Base-by-base conservation (phyloP, 2,797 vertebrate genomes). In the Oreortyx pictus region DNA sequence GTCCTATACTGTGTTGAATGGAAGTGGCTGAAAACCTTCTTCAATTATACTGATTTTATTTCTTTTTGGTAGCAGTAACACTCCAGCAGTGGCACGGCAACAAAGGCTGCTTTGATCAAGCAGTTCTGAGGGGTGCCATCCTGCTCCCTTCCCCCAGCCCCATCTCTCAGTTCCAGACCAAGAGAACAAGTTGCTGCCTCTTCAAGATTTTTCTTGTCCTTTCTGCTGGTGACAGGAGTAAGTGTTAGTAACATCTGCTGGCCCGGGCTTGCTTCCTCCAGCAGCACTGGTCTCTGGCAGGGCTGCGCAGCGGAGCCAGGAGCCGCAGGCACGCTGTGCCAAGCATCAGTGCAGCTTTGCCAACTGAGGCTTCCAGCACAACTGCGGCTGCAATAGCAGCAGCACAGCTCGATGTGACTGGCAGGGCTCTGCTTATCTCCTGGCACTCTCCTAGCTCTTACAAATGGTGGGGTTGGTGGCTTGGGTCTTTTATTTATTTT, bases 181-280 rank as follows among this genome's bases (percentile, higher is more conserved):
- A 94, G 93, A 84, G 94, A 93, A 85, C 91, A 93, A 96, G 75
- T 91, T 89, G 64, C 75, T 90, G 43, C 88, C 80, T 84, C 94
- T 89, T 94, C 78, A 89, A 80, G 77, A 41, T 89, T 93, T 89
- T 91, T 82, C 59, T 44, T 77, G 76, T 82, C 88, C 80, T 86
- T 91, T 95, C 82, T 95, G 57, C 89, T 82, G 92, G 91, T 95
- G 96, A 89, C 94, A 90, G 76, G 78, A 90, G 1, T 85, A 90
- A 96, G 92, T 89, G 86, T 95, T 83, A 31, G 79, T 43, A 94
- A 87, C 92, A 96, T 96, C 97, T 97, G 94, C 94, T 70, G 68
- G 92, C 78, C 82, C 4, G 6, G 91, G 85, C 60, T 76, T 14
- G 39, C 92, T 95, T 95, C 89, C 90, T 94, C 85, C 86, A 82